Evolutionary conservation across 2,888 invertebrate species (phyloP), one percentile per base, ranked within the genome.

Genomic region (Mimachlamys varia): DNA sequence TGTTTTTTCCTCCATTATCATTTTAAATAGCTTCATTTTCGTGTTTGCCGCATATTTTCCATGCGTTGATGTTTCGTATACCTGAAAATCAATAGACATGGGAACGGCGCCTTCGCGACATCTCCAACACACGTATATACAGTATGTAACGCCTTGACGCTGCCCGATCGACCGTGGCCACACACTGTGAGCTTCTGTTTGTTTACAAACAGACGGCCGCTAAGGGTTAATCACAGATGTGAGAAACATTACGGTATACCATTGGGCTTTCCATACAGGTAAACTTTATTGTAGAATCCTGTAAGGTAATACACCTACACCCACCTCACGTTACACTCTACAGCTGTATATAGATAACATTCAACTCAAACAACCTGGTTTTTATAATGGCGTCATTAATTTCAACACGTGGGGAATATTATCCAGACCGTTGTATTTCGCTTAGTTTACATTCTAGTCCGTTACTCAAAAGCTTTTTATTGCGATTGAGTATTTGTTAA

Each of bases 111-210:
- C 76, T 76, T 27, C 27, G 7, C 27, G 33, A 33, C 33, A 33
- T 27, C 76, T n/a, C 27, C 33, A 2, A 22, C 44, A 76, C 15
- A 33, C 27, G 33, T 27, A 76, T 27, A 12, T 15, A 27, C 12
- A 13, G n/a, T n/a, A n/a, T n/a, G n/a, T n/a, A 27, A 27, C 27
- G 10, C 76, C 76, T 76, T 76, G 1, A 5, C 76, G 27, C 33
- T 76, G 76, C 27, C 76, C 76, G 76, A 76, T 76, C 76, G 76
- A 76, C 76, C 76, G 76, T 76, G 76, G 76, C 76, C 33, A 76
- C 76, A 76, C 76, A 27, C 1, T 27, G 33, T 33, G 76, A 12
- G 76, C 76, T 76, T 76, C 76, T 76, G 76, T 76, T 62, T 62
- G 27, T 62, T 76, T 76, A 76, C 76, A 27, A 76, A 76, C 76